Base-by-base conservation (phyloP, 2,888 invertebrate genomes). In the Eurytoma adleriae region DNA sequence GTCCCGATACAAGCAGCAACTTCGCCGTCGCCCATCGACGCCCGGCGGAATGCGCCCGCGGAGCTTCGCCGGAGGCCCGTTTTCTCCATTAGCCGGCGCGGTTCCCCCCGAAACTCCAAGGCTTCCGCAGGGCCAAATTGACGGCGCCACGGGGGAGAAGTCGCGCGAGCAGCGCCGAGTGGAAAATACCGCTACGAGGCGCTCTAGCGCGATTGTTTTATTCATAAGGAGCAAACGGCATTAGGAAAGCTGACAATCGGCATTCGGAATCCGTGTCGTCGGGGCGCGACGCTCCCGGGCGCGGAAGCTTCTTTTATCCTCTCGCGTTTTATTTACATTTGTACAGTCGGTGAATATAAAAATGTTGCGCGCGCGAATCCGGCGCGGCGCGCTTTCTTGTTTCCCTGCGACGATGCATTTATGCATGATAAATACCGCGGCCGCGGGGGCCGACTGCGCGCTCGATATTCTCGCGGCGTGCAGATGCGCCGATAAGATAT, bases 211-310 rank as follows among this genome's bases (percentile, higher is more conserved):
- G 64, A 72, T 83, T 85, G 84, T 85, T 86, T 86, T 86, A 86
- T 86, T 86, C 86, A 85, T 86, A 85, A 85, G 84, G 81, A 79
- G 79, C 64, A 81, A 72, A 73, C 68, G 76, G 79, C 81, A 79
- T 81, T 82, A 83, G 81, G 85, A 84, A 84, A 86, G 85, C 85
- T 84, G 83, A 86, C 84, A 86, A 86, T 86, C 85, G 84, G 85
- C 84, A 86, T 86, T 85, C 85, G 83, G 74, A 84, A 85, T 85
- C 84, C 85, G 82, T 83, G 81, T 82, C 1, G 61, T 3, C 5
- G n/a, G 30, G 10, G 40, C 40, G 16, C 52, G 40, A 24, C 20
- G n/a, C n/a, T 18, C 10, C 40, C 7, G 40, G 40, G 40, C 40
- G 40, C 40, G 40, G 24, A 14, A 13, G 18, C 56, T 77, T 52